Conservation (phyloP, 2,113 vertebrate species). For the Podarcis raffonei region DNA sequence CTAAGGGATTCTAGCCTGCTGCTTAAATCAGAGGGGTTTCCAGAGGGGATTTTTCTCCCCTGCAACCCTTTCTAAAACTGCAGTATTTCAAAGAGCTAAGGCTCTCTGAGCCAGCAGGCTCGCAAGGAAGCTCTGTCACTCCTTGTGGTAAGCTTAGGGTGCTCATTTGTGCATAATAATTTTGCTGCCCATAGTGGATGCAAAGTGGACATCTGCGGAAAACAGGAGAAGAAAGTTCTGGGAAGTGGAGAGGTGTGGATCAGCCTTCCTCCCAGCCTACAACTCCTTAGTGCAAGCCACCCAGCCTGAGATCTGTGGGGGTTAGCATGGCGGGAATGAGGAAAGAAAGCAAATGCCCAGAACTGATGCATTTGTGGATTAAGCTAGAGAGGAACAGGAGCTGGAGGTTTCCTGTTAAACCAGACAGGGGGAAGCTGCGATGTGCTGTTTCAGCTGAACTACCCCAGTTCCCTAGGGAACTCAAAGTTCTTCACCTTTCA, state of each 20-base stretch:
- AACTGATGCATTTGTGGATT: slow-evolving; percentile 52
- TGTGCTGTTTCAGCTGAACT: slow-evolving; percentile 48
- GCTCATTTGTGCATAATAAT: neutral
- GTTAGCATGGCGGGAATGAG: slow-evolving; percentile 18
- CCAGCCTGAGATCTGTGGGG: neutral
- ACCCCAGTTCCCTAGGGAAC: slow-evolving; percentile 22
- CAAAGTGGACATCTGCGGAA: neutral
- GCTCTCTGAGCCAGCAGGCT: no score
- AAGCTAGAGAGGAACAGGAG: slow-evolving; percentile 64
- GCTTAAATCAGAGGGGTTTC: neutral
- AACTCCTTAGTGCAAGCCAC: neutral
- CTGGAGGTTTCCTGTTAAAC: slow-evolving; percentile 66
- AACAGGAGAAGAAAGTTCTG: neutral
- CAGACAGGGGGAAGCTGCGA: slow-evolving; percentile 61
- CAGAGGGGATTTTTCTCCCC: neutral
- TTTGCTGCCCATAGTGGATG: neutral
- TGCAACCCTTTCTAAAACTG: neutral
- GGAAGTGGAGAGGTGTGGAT: neutral
- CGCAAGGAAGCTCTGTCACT: no score
- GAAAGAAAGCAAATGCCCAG: slow-evolving; percentile 54
- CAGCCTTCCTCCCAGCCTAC: neutral
- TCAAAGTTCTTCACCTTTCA: slow-evolving; percentile 24
- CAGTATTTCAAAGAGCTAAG: neutral
- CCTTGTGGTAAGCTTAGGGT: neutral
- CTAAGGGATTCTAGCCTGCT: neutral